Base-by-base conservation (phyloP, 1,140 invertebrate species). In the Rhyzopertha dominica region DNA sequence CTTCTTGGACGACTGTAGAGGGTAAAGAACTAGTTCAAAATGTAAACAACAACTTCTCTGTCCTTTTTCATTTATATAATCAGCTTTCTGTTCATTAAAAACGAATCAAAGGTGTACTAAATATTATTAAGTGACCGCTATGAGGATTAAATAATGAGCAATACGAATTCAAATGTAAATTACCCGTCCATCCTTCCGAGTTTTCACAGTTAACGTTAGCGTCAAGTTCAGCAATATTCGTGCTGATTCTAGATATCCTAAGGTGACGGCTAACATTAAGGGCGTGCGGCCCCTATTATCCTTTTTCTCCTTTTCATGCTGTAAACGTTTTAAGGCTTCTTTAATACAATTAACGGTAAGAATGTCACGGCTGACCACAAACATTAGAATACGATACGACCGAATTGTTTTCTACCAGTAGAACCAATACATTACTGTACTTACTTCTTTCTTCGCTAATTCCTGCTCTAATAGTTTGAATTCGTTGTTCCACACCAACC, bases 151-250 rank as follows among this genome's bases (percentile, higher is more conserved):
- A n/a, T n/a, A n/a, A n/a, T n/a, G n/a, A n/a, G n/a, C n/a, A n/a
- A n/a, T n/a, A n/a, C n/a, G n/a, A n/a, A n/a, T n/a, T n/a, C n/a
- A n/a, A n/a, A n/a, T n/a, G n/a, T n/a, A n/a, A n/a, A n/a, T 74
- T 74, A 95, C 91, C 87, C 62, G 85, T 92, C 91, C 92, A 95
- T 43, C 90, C 90, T 63, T 89, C 84, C 54, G 77, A 81, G 65
- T 90, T 89, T 68, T 95, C 92, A 51, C 85, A 87, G 73, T 92
- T 93, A 32, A 95, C 90, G 74, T 94, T 90, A 13, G 93, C 93
- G 63, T 88, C 86, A 63, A 85, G 46, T 87, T 79, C 45, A 98
- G 73, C 19, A 99, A 77, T 32, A 84, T 72, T 58, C 77, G 73
- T 4, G 84, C 83, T 43, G 82, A 83, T 63, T 95, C 87, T 24